These are phyloP conservation scores for Acipenser ruthenus DNA, from an alignment of 2,797 vertebrate species.

Conservation along the genomic window DNA sequence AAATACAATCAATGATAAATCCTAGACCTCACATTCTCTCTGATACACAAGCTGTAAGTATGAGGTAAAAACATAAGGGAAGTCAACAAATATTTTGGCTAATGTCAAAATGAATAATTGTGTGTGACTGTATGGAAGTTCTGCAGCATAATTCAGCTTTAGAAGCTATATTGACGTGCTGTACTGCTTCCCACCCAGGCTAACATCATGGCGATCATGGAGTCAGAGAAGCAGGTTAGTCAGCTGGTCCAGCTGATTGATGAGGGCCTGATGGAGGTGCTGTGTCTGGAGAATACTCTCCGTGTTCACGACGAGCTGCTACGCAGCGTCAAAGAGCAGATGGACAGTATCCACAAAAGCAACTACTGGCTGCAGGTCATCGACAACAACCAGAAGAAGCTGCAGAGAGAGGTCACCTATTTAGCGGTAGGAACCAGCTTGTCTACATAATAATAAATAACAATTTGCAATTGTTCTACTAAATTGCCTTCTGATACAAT, in stretches of 20 bases:
- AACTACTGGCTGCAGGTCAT: conserved; percentile 12
- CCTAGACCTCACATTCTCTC: too few relatives aligned
- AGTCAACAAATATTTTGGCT: too few relatives aligned
- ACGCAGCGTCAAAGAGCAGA: conserved; percentile 32
- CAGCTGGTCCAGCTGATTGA: conserved; percentile 28
- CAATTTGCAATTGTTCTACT: too few relatives aligned
- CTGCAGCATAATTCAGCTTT: too few relatives aligned
- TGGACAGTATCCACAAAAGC: conserved; percentile 32
- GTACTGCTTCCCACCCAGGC: conserved; percentile 16
- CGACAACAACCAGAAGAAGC: conserved; percentile 14
- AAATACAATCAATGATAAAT: too few relatives aligned
- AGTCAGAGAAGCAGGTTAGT: conserved; percentile 27
- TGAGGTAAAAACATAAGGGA: too few relatives aligned
- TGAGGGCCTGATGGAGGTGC: conserved; percentile 29
- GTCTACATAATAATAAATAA: background rate
- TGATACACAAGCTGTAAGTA: too few relatives aligned
- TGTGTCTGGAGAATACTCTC: conserved; percentile 32
- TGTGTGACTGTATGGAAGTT: too few relatives aligned
- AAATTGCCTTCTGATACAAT: too few relatives aligned
- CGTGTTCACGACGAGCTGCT: conserved; percentile 22
- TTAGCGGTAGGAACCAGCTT: conserved; percentile 23
- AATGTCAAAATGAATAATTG: too few relatives aligned
- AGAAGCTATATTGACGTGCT: too few relatives aligned
- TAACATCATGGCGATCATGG: conserved; percentile 29
- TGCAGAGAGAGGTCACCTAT: conserved; percentile 33